Evolutionary conservation across 2,113 vertebrate species (phyloP).

Genomic region (Natator depressus): DNA sequence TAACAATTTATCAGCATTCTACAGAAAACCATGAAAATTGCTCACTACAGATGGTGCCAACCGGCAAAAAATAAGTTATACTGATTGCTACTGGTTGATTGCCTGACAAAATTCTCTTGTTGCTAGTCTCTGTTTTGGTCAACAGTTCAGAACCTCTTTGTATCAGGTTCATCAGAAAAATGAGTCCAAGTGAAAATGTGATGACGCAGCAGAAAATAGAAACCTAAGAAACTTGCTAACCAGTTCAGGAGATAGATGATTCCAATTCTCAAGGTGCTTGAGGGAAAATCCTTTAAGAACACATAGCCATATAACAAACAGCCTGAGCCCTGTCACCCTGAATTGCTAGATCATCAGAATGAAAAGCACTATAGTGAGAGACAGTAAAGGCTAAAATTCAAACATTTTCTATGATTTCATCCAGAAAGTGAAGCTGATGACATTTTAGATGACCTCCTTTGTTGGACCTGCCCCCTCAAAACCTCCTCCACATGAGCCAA

Average conservation of each 20-base stretch:
- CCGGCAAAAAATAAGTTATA: neutral
- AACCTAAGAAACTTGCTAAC: neutral
- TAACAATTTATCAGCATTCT: conserved; percentile 23
- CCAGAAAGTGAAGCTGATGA: neutral
- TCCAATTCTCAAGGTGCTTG: neutral
- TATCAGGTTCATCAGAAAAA: neutral
- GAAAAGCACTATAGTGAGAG: neutral
- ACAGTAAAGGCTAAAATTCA: neutral
- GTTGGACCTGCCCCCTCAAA: neutral
- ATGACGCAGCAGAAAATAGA: neutral
- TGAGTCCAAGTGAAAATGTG: neutral
- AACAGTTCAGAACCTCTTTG: conserved; percentile 6
- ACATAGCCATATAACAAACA: neutral
- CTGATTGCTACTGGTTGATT: conserved; percentile 11
- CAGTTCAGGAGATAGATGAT: neutral
- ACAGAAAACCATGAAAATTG: conserved; percentile 40
- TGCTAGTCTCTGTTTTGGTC: conserved; percentile 26
- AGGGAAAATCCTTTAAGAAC: neutral
- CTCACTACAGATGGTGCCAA: conserved; percentile 6
- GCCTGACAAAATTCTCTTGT: conserved; percentile 31
- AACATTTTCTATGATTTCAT: neutral
- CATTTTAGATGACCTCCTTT: neutral
- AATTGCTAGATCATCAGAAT: neutral
- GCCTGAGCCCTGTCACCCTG: neutral
- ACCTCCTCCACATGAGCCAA: neutral